Evolutionary conservation across 2,113 vertebrate genomes (phyloP).

Genomic region (Dicaeum eximium): DNA sequence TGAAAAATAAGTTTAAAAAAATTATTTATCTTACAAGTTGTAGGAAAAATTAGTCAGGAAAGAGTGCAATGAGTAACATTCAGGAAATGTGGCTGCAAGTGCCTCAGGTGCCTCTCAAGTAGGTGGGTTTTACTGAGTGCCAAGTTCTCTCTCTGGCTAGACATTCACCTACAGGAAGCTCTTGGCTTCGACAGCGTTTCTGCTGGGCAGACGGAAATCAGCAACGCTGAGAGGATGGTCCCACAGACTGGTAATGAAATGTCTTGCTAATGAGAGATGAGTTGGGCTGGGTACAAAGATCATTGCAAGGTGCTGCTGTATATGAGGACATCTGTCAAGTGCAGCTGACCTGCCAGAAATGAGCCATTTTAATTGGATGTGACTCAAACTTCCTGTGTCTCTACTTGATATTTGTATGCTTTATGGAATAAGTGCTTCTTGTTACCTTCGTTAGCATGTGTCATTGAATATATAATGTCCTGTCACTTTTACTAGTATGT

Average conservation of each 20-base stretch:
- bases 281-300: slow-evolving; percentile 54
- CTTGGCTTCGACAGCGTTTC: slow-evolving; percentile 19
- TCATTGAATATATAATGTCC: slow-evolving; percentile 53
- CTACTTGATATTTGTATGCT: slow-evolving; percentile 33
- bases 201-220: slow-evolving; percentile 44
- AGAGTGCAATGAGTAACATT: neutral
- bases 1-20: neutral
- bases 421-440: slow-evolving; percentile 37
- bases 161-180: slow-evolving; percentile 36
- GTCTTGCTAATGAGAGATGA: slow-evolving; percentile 50
- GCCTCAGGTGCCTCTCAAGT: neutral
- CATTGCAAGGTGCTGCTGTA: slow-evolving; percentile 46
- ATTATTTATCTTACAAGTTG: neutral
- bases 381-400: slow-evolving; percentile 33
- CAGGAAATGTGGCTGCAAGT: neutral
- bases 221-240: slow-evolving; percentile 26
- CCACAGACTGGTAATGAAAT: slow-evolving; percentile 54
- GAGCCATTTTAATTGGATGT: slow-evolving; percentile 36
- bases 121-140: neutral
- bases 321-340: slow-evolving; percentile 59
- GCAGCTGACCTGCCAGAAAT: slow-evolving; percentile 41
- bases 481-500: slow-evolving; percentile 47
- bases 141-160: slow-evolving; percentile 31
- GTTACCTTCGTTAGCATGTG: slow-evolving; percentile 38
- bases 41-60: neutral